Evolutionary conservation across 2,888 invertebrate species (phyloP), one percentile per base, ranked within the genome.

Genomic region (Ectemnius cavifrons): DNA sequence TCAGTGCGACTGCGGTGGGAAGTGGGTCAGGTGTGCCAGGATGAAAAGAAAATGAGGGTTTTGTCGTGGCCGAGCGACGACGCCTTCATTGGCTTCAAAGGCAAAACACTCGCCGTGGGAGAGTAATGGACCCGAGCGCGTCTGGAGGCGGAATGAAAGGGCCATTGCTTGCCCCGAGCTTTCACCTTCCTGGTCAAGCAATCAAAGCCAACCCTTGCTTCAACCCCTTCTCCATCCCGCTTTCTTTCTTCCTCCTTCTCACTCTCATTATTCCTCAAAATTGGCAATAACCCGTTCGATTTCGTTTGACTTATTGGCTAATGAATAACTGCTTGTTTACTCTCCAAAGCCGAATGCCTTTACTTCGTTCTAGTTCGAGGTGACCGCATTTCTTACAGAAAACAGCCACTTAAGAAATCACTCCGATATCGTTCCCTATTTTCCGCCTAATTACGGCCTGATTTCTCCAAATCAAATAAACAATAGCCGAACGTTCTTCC

Each of bases 61-160:
- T 52, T 52, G 52, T 52, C 52, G 52, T 52, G 52, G 52, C 52
- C 14, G 52, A 52, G 16, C 52, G 52, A 52, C 52, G 52, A 52
- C 52, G 52, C 52, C 52, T 52, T 52, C 52, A 52, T 52, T 52
- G 52, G 16, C 52, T 52, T 52, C 52, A 52, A 52, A 52, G 52
- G 52, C n/a, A 52, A 52, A 52, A 52, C 37, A 52, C 52, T 52
- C 52, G 52, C 52, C 52, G 52, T 14, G 5, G 16, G 52, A 52
- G 52, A 52, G 52, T 52, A 52, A 52, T 52, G 37, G 37, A 37
- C 6, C 37, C 37, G 37, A 14, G 52, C 52, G 52, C 14, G 52
- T 16, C 52, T 52, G n/a, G 52, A n/a, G 4, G 37, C 37, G 11
- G 16, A 16, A 52, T 52, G 52, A 52, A 52, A 52, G 52, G n/a